Base-by-base conservation (phyloP, 2,888 invertebrate species). In the Eupithecia vulgata region DNA sequence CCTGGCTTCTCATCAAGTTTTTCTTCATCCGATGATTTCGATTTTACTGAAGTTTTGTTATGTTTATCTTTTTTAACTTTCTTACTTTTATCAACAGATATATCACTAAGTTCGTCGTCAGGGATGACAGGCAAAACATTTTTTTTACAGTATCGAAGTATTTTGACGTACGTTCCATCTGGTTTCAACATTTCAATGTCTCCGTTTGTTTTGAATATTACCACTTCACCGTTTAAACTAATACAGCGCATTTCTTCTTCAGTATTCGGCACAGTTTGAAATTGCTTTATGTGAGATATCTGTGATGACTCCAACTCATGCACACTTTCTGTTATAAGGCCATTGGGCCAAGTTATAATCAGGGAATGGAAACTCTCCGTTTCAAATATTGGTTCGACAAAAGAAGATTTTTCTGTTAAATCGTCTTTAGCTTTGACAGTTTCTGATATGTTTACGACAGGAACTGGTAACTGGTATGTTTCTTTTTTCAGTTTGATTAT, bases 311-410 rank as follows among this genome's bases (percentile, higher is more conserved):
- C 90, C 5, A 83, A 76, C 76, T 88, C 86, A 80, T 93, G 85
- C 30, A 94, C 86, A 73, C 86, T 91, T 81, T 94, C 91, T 12
- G 91, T 91, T 12, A 93, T 85, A 45, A 91, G 86, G 2, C 94
- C 94, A 77, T 93, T 94, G 1, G 94, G 93, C 92, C 93, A 94
- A 5, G 93, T 91, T 30, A 93, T 78, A 76, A 80, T 85, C 57
- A 94, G 78, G 1, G 91, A 88, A 81, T 93, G 84, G 82, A 82
- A 92, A 57, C 79, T 80, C 79, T 83, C 83, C 1, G 78, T 82
- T 82, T 88, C 88, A 76, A 81, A 81, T 71, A 83, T 70, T 71
- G 80, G 71, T 45, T 76, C 76, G 6, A 77, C 67, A 21, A 73
- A 73, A 48, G 74, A 75, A 69, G 70, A 80, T 42, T 77, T n/a